phyloP scores from a whole-genome alignment of 2,888 invertebrate species.

The Nephrotoma appendiculata region DNA sequence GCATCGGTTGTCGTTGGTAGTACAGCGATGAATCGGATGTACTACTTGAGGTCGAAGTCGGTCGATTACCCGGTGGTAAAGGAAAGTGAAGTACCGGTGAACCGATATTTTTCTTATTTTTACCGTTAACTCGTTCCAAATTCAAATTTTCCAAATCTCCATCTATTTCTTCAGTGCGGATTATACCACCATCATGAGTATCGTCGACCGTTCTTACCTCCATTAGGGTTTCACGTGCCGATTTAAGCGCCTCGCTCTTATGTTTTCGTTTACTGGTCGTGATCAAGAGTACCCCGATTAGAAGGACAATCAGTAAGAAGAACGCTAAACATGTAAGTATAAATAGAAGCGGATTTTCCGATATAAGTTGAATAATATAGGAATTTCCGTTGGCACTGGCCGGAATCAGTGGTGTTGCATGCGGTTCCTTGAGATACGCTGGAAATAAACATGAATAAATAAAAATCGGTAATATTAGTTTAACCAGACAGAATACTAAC shows the following conservation, averaged over 20 bases:
- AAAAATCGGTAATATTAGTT: background rate
- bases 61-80: slow-evolving; percentile 14
- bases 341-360: slow-evolving; percentile 26
- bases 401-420: slow-evolving; percentile 31
- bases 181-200: background rate
- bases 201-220: background rate
- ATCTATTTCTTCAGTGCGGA: slow-evolving; percentile 1
- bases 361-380: slow-evolving; percentile 24
- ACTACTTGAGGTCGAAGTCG: slow-evolving; percentile 14
- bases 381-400: slow-evolving; percentile 21
- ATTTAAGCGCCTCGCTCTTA: slow-evolving; percentile 14
- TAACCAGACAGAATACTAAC: slow-evolving; percentile 39
- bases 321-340: slow-evolving; percentile 25
- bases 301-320: slow-evolving; percentile 23
- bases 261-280: slow-evolving; percentile 23
- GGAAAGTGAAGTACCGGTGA: background rate
- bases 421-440: slow-evolving; percentile 31
- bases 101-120: background rate
- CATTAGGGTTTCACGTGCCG: background rate
- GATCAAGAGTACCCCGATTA: slow-evolving; percentile 25
- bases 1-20: slow-evolving; percentile 22
- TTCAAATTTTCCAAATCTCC: slow-evolving; percentile 26
- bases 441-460: background rate
- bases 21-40: slow-evolving; percentile 33
- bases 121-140: slow-evolving; percentile 20